Base-by-base conservation (phyloP, 2,797 vertebrate species). In the Myotis findleyi region DNA sequence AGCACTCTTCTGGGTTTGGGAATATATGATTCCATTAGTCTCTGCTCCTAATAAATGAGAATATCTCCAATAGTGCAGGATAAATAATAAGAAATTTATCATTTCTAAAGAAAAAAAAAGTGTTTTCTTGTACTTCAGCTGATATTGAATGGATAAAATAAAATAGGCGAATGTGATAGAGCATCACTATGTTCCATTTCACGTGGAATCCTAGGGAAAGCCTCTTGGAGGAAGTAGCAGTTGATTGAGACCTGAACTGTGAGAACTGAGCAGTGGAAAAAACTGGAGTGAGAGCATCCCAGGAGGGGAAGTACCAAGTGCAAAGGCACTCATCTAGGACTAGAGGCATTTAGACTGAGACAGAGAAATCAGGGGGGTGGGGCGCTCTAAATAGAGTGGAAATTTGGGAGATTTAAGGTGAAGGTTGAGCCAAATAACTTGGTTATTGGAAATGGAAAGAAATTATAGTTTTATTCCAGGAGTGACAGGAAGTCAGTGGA, bases 41-140 rank as follows among this genome's bases (percentile, higher is more conserved):
- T 86, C 57, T 73, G 23, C 10, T 89, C 57, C 72, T 77, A 73
- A 88, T 7, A n/a, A 94, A 51, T 49, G 23, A 91, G 76, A 80
- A 51, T 11, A 3, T 75, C 44, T 88, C 49, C 33, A 1, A 8
- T 23, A 36, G 36, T n/a, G 33, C 44, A 44, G 30, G 5, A 4
- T 21, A 2, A 91, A 64, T 77, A 88, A 69, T 82, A 49, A 87
- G 21, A 62, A 62, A 86, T 25, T 30, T 2, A 62, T 79, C 5
- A 23, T 55, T 94, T 57, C 49, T 81, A 71, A n/a, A 44, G 33
- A 62, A 59, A 38, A n/a, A 38, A 49, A n/a, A 64, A 17, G 36
- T 30, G 18, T 38, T 41, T 51, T 44, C 8, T 53, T 64, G 4
- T 62, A 38, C 3, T 36, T 86, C 75, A 38, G 23, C 14, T 72